Base-by-base conservation (phyloP, 2,888 invertebrate genomes). In the Drosophila acutilabella region DNA sequence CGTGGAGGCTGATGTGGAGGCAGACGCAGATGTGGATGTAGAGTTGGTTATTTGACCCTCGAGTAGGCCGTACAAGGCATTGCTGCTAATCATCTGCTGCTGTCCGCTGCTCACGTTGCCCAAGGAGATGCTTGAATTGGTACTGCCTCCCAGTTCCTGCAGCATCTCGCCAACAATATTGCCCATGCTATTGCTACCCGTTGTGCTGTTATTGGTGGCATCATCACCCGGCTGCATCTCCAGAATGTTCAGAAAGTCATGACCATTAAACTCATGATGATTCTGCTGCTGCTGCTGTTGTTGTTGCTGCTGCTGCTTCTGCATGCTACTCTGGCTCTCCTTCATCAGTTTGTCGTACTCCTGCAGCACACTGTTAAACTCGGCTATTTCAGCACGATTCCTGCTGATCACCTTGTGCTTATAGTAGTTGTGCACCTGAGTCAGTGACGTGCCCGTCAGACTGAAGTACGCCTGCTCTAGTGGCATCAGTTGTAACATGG, bases 301-400 rank as follows among this genome's bases (percentile, higher is more conserved):
- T 5, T 67, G 67, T 18, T 78, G 74, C 40, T 79, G 67, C 23
- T 78, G 74, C 40, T 79, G 78, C 36, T 91, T 91, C 56, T 91
- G 91, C 89, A 92, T 90, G 53, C 86, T 83, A 70, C 82, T 91
- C 70, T 92, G 91, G 50, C 92, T 92, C 71, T 92, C 92, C 71
- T 92, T 92, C 91, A 91, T 92, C 4, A 92, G 74, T 64, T 92
- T 91, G 36, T 92, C 91, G 65, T 92, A 92, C 50, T 92, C 92
- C 53, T 90, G 90, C 11, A 90, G 81, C 4, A 91, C 90, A 10
- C 90, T 90, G 26, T 91, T 89, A 64, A 92, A 92, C 67, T 92
- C 91, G 0, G 80, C 79, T 4, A 92, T 92, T 71, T 91, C 92
- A 2, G 71, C 75, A 0, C 91, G 89, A 77, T 92, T 92, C 13